Evolutionary conservation across 2,797 vertebrate genomes (phyloP).

Genomic region (Lepus townsendii): DNA sequence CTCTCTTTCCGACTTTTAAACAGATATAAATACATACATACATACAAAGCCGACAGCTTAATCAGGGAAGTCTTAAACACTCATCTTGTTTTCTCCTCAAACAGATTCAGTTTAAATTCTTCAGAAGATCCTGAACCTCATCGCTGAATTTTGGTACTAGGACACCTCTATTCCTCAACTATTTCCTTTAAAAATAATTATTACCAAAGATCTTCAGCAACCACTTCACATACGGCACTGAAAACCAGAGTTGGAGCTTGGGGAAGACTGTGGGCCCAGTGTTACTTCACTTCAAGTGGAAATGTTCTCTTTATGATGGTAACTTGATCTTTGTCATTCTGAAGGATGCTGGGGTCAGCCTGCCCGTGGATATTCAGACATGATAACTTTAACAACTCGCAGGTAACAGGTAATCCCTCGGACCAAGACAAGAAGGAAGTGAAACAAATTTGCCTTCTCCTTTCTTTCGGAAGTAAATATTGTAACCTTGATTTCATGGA

Average conservation of each 20-base stretch:
- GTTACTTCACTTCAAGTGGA: not conserved
- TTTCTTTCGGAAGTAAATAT: slow-evolving; percentile 22
- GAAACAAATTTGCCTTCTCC: not conserved
- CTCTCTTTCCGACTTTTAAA: no score
- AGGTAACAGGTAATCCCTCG: not conserved
- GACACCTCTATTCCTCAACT: no score
- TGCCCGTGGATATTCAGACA: not conserved
- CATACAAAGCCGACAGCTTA: slow-evolving; percentile 11
- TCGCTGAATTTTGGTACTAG: not conserved
- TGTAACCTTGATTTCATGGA: not conserved
- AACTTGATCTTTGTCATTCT: not conserved
- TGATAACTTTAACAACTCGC: not conserved
- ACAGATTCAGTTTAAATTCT: slow-evolving; percentile 63
- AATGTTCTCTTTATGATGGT: not conserved
- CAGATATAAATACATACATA: no score
- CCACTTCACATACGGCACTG: not conserved
- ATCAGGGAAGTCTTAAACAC: slow-evolving; percentile 49
- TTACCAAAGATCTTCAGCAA: not conserved
- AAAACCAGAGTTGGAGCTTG: not conserved
- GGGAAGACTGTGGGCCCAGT: not conserved
- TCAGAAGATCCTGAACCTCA: not conserved
- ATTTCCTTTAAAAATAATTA: not conserved
- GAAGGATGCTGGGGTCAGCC: not conserved
- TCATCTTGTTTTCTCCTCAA: slow-evolving; percentile 56
- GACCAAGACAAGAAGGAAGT: not conserved